Base-by-base conservation (phyloP, 2,113 vertebrate genomes). In the Triplophysa dalaica region DNA sequence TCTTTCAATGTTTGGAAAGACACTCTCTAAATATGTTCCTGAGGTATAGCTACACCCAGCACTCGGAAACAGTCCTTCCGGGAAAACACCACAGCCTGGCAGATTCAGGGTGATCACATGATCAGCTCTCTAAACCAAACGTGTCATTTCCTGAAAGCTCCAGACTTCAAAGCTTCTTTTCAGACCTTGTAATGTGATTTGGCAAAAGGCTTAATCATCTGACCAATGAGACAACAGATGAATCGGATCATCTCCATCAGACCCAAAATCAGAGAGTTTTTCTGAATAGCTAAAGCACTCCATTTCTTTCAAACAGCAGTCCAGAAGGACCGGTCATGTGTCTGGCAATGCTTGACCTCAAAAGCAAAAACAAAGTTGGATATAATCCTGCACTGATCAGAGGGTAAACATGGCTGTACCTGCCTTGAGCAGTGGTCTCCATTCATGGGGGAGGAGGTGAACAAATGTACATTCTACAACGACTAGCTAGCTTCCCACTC, bases 401-500 rank as follows among this genome's bases (percentile, higher is more conserved):
- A 81, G 62, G 80, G 56, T 54, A 70, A 83, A 79, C 50, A 77
- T 84, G 80, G 66, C 70, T 82, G 73, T 86, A 87, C 85, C 84
- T 84, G 87, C 24, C 72, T 80, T 64, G 83, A 75, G 56, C 82
- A 69, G 81, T 85, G 82, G 75, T 81, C 79, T 83, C 82, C 79
- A 85, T 78, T 83, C 74, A 88, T 83, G 82, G 76, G 75, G 83
- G 81, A 81, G 78, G 77, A 78, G 75, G 60, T n/a, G 81, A 79
- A 72, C 43, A 81, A 82, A 79, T 81, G 78, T 84, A 81, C 83
- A 86, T 63, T 67, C 77, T 82, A 77, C 78, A 85, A 82, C 76
- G 45, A 82, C 83, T 82, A 86, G 85, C 76, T 38, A 77, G 50
- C 74, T 87, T 80, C 82, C 85, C 81, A 76, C 82, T 83, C 86